Conservation (phyloP, 1,140 invertebrate species). For the Platorchestia sp. region DNA sequence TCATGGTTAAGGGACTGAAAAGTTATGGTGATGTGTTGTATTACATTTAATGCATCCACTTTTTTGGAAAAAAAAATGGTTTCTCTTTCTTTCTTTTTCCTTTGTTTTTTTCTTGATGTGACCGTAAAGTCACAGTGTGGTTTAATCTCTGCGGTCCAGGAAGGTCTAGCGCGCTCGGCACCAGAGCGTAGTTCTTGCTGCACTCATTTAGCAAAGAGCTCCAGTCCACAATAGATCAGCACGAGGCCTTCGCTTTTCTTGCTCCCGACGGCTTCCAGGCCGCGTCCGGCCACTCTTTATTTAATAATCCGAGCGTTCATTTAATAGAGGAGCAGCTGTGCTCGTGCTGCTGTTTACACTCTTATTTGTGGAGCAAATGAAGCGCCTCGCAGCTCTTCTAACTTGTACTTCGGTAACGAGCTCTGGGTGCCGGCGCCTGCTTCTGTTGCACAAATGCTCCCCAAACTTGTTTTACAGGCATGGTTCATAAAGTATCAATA, state of each 20-base stretch:
- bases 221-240: background rate
- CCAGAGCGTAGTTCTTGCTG: background rate
- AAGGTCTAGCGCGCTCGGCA: background rate
- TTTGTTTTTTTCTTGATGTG: no score
- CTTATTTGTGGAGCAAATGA: conserved; percentile 45
- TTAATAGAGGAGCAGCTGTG: conserved; percentile 42
- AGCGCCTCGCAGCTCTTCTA: conserved; percentile 17
- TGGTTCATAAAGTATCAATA: background rate
- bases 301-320: conserved; percentile 31
- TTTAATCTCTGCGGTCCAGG: background rate
- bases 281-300: conserved; percentile 23
- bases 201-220: conserved; percentile 3
- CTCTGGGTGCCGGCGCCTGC: background rate
- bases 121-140: background rate
- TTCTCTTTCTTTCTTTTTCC: no score
- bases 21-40: no score
- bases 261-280: conserved; percentile 18
- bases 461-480: background rate
- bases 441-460: background rate
- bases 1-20: background rate
- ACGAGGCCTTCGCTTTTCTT: conserved; percentile 8
- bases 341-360: conserved; percentile 35
- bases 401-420: conserved; percentile 32
- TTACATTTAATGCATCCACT: no score
- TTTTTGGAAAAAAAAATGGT: no score